Evolutionary conservation across 2,113 vertebrate genomes (phyloP).

Genomic region (Seriola quinqueradiata): DNA sequence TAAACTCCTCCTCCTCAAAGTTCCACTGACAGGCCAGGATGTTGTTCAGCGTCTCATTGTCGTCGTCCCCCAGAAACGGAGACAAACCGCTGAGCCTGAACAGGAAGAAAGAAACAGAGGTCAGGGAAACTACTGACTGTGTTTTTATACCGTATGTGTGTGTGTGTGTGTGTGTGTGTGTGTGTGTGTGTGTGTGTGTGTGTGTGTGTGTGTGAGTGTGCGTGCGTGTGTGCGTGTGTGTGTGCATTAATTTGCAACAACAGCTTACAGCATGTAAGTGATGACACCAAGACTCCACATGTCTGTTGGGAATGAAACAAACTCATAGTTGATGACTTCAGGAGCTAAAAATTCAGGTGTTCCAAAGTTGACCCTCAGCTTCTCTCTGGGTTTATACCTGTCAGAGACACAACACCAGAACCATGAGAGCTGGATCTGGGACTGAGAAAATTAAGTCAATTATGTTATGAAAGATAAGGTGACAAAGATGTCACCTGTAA

Average conservation of each 20-base stretch:
- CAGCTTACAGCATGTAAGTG: constrained; percentile 96
- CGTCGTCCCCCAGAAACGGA: constrained; percentile 95
- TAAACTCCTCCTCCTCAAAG: constrained; percentile 95
- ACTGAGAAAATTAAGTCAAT: neutral
- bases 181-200: neutral
- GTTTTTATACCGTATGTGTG: neutral
- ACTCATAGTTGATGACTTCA: constrained; percentile 98
- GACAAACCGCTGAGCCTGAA: constrained; percentile 94
- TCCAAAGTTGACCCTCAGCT: constrained; percentile 95
- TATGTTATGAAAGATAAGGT: neutral
- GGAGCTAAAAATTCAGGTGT: constrained; percentile 98
- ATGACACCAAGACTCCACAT: constrained; percentile 99
- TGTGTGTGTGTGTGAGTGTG: constrained; percentile 7
- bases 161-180: constrained; percentile 13
- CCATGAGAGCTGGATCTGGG: neutral
- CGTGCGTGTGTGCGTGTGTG: constrained; percentile 16
- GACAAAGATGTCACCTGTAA: neutral
- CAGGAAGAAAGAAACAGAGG: neutral
- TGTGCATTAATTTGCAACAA: neutral
- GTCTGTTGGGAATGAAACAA: constrained; percentile 97
- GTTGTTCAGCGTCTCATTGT: constrained; percentile 96
- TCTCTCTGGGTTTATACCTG: constrained; percentile 97
- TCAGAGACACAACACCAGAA: constrained; percentile 3
- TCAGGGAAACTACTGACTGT: neutral
- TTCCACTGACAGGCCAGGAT: constrained; percentile 95